phyloP scores from a whole-genome alignment of 2,113 vertebrate genomes.

The Hirundichthys speculiger region DNA sequence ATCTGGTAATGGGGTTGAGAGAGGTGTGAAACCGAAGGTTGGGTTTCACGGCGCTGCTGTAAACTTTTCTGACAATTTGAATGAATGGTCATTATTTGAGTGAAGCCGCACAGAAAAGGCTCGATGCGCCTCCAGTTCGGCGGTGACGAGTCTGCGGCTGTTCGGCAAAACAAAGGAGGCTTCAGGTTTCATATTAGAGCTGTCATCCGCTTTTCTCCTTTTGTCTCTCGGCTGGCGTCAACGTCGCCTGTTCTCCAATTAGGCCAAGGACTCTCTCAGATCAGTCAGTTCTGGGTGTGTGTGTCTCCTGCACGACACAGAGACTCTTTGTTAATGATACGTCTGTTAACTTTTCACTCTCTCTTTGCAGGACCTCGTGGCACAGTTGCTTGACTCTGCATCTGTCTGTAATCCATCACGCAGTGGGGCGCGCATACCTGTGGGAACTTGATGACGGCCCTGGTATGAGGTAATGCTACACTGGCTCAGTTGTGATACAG shows the following conservation, averaged over 20 bases:
- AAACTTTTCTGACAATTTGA: constrained; percentile 48
- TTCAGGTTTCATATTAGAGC: constrained; percentile 49
- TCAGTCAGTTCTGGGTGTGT: constrained; percentile 20
- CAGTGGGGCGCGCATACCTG: constrained; percentile 51
- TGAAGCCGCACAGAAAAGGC: constrained; percentile 24
- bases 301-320: not conserved
- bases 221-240: constrained; percentile 33
- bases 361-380: constrained; percentile 27
- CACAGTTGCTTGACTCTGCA: constrained; percentile 43
- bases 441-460: constrained; percentile 54
- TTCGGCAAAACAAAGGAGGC: constrained; percentile 34
- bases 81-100: constrained; percentile 37
- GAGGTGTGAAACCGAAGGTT: constrained; percentile 31
- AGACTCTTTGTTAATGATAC: constrained; percentile 37
- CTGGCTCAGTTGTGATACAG: constrained; percentile 33
- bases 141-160: constrained; percentile 27
- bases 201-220: constrained; percentile 41
- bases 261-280: constrained; percentile 45
- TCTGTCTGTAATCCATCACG: constrained; percentile 77
- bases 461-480: constrained; percentile 71
- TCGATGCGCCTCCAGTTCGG: constrained; percentile 40
- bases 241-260: constrained; percentile 40
- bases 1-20: constrained; percentile 33
- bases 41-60: constrained; percentile 42
- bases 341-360: constrained; percentile 37